Evolutionary conservation across 2,113 vertebrate genomes (phyloP).

Genomic region (Campylorhamphus procurvoides): DNA sequence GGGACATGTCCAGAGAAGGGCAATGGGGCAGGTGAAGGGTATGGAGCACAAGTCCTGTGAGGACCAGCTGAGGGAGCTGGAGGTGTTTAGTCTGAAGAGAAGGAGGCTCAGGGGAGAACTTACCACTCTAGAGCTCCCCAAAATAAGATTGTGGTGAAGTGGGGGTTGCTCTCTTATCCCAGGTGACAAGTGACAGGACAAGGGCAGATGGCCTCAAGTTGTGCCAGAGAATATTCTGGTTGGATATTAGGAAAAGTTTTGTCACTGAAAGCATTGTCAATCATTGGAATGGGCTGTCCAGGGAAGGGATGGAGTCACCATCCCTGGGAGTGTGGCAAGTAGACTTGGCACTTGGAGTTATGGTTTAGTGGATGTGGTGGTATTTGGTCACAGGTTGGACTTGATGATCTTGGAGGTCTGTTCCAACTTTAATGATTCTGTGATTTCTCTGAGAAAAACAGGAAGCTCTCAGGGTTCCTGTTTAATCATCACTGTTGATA

Average conservation of each 20-base stretch:
- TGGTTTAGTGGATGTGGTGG: neutral
- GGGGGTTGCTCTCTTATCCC: rapidly evolving
- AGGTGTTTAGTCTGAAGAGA: neutral
- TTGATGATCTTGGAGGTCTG: neutral
- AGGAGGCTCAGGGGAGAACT: neutral
- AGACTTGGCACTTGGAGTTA: too few relatives aligned
- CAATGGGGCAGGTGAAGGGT: neutral
- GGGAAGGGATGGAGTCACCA: neutral
- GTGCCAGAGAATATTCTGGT: neutral
- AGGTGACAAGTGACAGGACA: neutral
- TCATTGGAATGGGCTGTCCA: neutral
- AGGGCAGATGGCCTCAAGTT: neutral
- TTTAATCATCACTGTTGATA: neutral
- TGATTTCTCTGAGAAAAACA: neutral
- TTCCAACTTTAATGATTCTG: rapidly evolving
- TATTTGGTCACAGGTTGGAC: neutral
- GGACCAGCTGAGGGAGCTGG: neutral
- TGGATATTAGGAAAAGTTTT: neutral
- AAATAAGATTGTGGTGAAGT: neutral
- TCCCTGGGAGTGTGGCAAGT: neutral
- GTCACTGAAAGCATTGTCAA: neutral
- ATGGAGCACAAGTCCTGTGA: neutral
- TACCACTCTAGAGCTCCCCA: neutral
- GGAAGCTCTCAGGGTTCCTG: neutral
- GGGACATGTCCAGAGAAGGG: neutral